These are phyloP conservation scores for Tetramorium bicarinatum DNA, from an alignment of 2,888 invertebrate genomes.

Conservation along the genomic window DNA sequence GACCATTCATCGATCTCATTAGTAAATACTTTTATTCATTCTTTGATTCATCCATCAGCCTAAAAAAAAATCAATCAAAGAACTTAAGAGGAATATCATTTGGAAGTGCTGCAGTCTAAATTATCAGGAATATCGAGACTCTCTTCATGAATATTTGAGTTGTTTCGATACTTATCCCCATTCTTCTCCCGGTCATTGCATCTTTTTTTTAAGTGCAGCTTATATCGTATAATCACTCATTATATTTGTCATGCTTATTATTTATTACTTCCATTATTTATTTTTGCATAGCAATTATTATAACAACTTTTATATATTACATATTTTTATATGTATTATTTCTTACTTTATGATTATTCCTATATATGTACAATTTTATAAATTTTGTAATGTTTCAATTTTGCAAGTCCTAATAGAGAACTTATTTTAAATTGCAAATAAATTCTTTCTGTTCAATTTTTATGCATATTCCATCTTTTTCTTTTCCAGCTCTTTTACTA, in stretches of 20 bases:
- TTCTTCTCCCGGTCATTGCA: neutral
- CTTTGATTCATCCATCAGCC: neutral
- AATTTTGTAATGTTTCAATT: neutral
- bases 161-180: neutral
- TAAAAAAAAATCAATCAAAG: neutral
- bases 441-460: neutral
- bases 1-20: conserved; percentile 17
- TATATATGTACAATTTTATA: neutral
- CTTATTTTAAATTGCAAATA: neutral
- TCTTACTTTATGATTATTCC: neutral
- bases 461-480: neutral
- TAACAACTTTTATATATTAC: neutral
- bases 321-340: neutral
- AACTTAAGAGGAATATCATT: neutral
- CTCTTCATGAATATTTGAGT: conserved; percentile 12
- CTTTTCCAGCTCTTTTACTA: neutral
- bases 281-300: neutral
- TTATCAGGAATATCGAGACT: conserved; percentile 21
- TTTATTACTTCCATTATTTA: conserved; percentile 18
- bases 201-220: neutral
- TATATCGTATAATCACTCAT: conserved; percentile 7
- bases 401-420: neutral
- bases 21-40: neutral
- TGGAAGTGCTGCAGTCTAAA: conserved; percentile 2
- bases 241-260: neutral